phyloP scores from a whole-genome alignment of 2,113 vertebrate species.

The Pelmatolapia mariae region DNA sequence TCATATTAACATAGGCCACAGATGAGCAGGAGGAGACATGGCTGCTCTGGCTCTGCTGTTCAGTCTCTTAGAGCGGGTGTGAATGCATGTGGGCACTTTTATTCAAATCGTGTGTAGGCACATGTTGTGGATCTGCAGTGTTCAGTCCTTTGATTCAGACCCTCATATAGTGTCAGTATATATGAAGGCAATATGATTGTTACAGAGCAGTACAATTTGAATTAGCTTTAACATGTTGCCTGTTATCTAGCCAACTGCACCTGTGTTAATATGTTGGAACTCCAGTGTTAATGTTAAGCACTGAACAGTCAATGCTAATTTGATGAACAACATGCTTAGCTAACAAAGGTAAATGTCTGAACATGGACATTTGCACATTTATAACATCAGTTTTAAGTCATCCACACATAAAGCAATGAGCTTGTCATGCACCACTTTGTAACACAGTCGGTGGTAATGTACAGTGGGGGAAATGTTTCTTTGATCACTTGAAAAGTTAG shows the following conservation, averaged over 20 bases:
- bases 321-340: neutral
- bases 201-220: neutral
- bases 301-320: neutral
- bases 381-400: neutral
- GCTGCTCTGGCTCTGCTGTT: constrained; percentile 12
- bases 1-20: constrained; percentile 69
- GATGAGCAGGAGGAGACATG: constrained; percentile 54
- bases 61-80: constrained; percentile 1
- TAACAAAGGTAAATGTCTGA: neutral
- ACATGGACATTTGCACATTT: neutral
- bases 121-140: neutral
- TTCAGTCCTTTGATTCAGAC: neutral
- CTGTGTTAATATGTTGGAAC: neutral
- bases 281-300: neutral
- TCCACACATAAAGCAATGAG: neutral
- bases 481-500: neutral
- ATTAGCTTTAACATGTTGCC: neutral
- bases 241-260: neutral
- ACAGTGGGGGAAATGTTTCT: neutral
- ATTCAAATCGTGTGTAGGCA: neutral
- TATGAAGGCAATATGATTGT: neutral
- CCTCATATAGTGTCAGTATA: neutral
- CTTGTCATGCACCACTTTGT: neutral
- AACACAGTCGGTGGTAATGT: neutral
- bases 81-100: neutral